Percentiles rank a stretch among this genome's conserved stretches.
These are phyloP conservation scores for Netelia melanura DNA, from an alignment of 2,888 invertebrate genomes.

Conservation along the genomic window DNA sequence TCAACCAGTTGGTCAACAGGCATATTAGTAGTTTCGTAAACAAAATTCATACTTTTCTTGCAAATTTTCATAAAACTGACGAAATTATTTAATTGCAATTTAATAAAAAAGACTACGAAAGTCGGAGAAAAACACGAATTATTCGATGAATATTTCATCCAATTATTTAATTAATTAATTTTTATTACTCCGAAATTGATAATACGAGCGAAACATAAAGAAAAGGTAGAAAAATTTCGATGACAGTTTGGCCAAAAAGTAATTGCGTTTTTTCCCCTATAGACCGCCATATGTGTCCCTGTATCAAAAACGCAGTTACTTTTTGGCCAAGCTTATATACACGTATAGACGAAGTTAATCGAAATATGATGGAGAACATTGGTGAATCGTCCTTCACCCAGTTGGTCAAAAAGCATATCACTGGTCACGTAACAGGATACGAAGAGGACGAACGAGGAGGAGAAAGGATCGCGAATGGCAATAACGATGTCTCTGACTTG, in stretches of 20 bases:
- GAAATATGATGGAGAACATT: constrained; percentile 55
- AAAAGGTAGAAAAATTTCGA: not conserved
- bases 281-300: not conserved
- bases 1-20: constrained; percentile 79
- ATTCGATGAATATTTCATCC: constrained; percentile 21
- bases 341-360: not conserved
- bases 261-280: too few relatives aligned
- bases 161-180: not conserved
- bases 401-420: constrained; percentile 77
- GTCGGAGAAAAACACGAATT: too few relatives aligned
- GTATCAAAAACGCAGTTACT: not conserved
- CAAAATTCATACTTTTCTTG: too few relatives aligned
- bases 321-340: not conserved
- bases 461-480: constrained; percentile 71
- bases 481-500: constrained; percentile 49
- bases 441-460: constrained; percentile 53
- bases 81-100: too few relatives aligned
- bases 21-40: too few relatives aligned
- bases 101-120: too few relatives aligned
- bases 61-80: constrained; percentile 27
- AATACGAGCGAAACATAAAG: not conserved
- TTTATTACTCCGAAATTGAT: not conserved
- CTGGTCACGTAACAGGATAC: constrained; percentile 76
- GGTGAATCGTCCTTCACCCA: constrained; percentile 79
- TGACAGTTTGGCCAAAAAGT: too few relatives aligned